These are phyloP conservation scores for Drosophila tristis DNA, from an alignment of 1,140 invertebrate genomes.

Conservation along the genomic window DNA sequence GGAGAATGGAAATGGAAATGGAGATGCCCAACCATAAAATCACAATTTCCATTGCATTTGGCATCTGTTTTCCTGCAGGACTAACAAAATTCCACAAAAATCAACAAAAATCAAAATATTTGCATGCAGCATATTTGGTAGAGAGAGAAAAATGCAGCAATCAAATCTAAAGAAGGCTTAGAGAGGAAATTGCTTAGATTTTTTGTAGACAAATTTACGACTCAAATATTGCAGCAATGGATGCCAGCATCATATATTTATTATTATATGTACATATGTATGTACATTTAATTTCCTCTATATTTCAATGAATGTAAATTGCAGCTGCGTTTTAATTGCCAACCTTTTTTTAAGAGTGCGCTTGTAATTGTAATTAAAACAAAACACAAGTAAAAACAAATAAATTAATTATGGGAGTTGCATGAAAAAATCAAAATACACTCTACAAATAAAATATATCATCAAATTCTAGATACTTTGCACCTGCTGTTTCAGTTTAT, in stretches of 20 bases:
- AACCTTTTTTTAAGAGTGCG: neutral
- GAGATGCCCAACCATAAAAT: constrained; percentile 6
- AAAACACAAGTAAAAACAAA: neutral
- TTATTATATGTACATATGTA: neutral
- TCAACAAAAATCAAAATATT: constrained; percentile 31
- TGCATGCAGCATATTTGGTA: constrained; percentile 7
- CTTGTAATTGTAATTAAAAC: constrained; percentile 8
- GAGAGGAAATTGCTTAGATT: too few relatives aligned
- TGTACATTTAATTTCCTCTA: neutral
- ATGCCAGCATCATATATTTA: neutral
- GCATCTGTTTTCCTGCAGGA: neutral
- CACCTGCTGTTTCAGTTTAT: too few relatives aligned
- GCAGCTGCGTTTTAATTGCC: constrained; percentile 11
- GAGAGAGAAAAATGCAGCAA: neutral
- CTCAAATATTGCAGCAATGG: too few relatives aligned
- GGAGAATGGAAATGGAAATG: neutral
- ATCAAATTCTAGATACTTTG: too few relatives aligned
- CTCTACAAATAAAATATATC: too few relatives aligned
- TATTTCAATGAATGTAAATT: neutral
- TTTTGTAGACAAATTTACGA: too few relatives aligned
- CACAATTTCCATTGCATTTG: constrained; percentile 27
- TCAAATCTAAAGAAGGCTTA: too few relatives aligned
- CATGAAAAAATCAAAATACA: too few relatives aligned
- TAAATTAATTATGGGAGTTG: neutral
- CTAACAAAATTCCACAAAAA: constrained; percentile 2